Base-by-base conservation (phyloP, 2,113 vertebrate genomes). In the Geothlypis trichas region DNA sequence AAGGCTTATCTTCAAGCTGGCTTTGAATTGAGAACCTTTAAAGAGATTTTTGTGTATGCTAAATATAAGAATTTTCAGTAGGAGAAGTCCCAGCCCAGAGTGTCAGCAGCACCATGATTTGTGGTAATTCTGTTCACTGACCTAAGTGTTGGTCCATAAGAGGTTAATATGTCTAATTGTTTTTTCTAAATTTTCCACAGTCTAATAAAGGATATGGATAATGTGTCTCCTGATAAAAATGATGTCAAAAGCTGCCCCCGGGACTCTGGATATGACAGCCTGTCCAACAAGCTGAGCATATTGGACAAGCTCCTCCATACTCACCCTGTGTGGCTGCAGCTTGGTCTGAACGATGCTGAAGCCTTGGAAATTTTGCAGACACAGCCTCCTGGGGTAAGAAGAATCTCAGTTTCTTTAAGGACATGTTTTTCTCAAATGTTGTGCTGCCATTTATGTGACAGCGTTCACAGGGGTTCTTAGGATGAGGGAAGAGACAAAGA, bases 241-340 rank as follows among this genome's bases (percentile, higher is more conserved):
- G 95, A 97, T 4, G 74, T 95, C 2, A 97, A 97, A 42, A 93
- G 82, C 54, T 98, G 97, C 27, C 98, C 98, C 26, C 98, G 98
- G 84, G 98, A 99, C 95, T 99, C 98, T 66, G 99, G 99, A 75
- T 99, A 99, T 19, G 98, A 99, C 93, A 99, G 98, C 42, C 95
- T 99, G 28, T 97, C 98, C 57, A 98, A 98, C 95, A 98, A 98
- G 94, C 98, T 99, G 94, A 99, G 99, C 87, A 98, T 99, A 87
- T 83, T 99, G 96, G 99, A 99, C 97, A 96, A 98, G 68, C 98
- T 99, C 55, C 98, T 98, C 16, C 98, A 99, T 73, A 99, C 99
- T 11, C 98, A 99, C 89, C 97, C 98, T 4, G 98, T 98, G 61
- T 99, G 99, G 99, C 97, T 99, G 52, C 99, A 99, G 95, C 98